Conservation (phyloP, 2,797 vertebrate species). For the Pseudochromis fuscus region DNA sequence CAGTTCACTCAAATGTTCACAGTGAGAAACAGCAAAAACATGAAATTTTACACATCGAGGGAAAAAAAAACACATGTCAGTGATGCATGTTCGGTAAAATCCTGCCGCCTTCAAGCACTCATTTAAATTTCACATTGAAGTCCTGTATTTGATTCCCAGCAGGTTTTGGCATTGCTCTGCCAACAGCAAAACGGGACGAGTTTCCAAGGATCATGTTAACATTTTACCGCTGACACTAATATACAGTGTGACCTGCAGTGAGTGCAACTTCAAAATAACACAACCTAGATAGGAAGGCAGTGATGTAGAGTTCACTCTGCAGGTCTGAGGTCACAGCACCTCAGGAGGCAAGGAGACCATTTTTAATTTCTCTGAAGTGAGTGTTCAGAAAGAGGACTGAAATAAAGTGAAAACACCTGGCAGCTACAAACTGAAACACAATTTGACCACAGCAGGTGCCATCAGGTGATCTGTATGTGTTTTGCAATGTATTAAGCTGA, state of each 20-base stretch:
- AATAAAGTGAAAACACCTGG: not conserved
- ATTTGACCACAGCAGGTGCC: not conserved
- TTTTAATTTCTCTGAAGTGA: not conserved
- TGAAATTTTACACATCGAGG: not conserved
- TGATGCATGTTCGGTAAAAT: no score
- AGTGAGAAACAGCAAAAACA: not conserved
- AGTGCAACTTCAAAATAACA: no score
- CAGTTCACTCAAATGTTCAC: not conserved
- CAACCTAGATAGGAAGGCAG: no score
- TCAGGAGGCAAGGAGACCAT: not conserved
- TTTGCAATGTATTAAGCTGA: slow-evolving; percentile 14
- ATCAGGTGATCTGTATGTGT: slow-evolving; percentile 15
- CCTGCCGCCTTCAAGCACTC: no score
- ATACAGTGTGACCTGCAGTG: not conserved
- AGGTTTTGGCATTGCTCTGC: not conserved
- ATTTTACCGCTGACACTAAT: not conserved
- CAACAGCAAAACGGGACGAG: no score
- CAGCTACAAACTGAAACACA: not conserved
- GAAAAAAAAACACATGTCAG: not conserved
- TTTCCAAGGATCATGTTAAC: not conserved
- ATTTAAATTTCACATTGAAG: not conserved
- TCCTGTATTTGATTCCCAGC: not conserved
- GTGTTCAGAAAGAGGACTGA: not conserved
- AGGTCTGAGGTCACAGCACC: not conserved
- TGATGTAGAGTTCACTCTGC: not conserved